Evolutionary conservation across 2,888 invertebrate species (phyloP).

Genomic region (Eutolmus rufibarbis): DNA sequence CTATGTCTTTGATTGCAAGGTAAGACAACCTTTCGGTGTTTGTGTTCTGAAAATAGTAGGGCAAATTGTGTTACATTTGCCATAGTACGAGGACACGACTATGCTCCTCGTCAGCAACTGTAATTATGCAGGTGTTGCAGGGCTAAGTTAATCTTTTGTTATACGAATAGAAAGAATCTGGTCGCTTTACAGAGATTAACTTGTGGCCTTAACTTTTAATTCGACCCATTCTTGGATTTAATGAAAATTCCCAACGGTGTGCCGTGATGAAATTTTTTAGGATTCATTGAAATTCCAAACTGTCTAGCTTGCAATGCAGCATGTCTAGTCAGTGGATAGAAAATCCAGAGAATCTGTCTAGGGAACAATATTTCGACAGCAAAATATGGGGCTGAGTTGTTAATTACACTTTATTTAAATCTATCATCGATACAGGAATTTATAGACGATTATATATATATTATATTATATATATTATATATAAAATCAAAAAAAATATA

Average conservation of each 20-base stretch:
- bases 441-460: no score
- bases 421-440: no score
- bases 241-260: background rate
- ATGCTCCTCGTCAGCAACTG: background rate
- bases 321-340: background rate
- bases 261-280: background rate
- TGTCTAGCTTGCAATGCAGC: background rate
- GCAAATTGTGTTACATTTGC: background rate
- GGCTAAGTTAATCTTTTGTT: background rate
- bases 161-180: background rate
- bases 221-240: background rate
- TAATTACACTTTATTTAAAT: no score
- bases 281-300: background rate
- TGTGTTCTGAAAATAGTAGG: background rate
- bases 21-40: no score
- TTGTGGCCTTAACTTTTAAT: background rate
- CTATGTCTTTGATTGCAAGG: conserved; percentile 87
- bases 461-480: no score
- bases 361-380: no score
- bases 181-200: background rate
- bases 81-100: background rate
- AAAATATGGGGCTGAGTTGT: no score
- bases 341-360: background rate
- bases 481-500: no score
- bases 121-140: background rate